A percentile compares a stretch with the other conserved stretches of the same genome.
These are phyloP conservation scores for Aepyceros melampus DNA, from an alignment of 2,113 vertebrate genomes.

Conservation along the genomic window DNA sequence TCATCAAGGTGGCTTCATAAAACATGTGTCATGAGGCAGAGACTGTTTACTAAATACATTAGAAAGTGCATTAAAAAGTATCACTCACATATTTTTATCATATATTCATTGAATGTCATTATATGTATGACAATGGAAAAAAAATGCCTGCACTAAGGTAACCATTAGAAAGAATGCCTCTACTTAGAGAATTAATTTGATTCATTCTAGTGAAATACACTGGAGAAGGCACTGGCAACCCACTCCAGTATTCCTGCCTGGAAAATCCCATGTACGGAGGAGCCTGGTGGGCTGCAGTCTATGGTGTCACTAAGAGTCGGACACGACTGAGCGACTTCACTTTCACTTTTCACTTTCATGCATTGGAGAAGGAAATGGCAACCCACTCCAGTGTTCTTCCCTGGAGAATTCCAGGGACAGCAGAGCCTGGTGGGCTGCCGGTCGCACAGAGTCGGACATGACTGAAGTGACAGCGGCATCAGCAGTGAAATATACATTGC, in stretches of 20 bases:
- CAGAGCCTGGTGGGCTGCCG: not conserved
- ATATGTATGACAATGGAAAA: not conserved
- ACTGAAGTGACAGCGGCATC: not conserved
- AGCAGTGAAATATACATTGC: too few species aligned
- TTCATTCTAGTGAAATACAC: not conserved
- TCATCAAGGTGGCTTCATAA: not conserved
- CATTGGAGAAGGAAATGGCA: not conserved
- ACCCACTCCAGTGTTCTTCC: not conserved
- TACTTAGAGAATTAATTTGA: not conserved
- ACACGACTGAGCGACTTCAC: not conserved
- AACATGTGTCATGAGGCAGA: not conserved
- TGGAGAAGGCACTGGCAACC: accelerated
- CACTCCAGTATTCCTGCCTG: not conserved
- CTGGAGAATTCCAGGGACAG: not conserved
- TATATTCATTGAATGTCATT: not conserved
- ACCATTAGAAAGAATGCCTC: not conserved
- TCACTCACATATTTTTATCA: not conserved
- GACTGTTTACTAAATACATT: not conserved
- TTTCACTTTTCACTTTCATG: not conserved
- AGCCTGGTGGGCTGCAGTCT: not conserved
- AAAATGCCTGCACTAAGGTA: not conserved
- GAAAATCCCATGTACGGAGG: not conserved
- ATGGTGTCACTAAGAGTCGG: not conserved
- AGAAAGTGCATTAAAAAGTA: not conserved
- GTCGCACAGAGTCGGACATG: accelerated